Conservation (phyloP, 1,140 invertebrate genomes). For the Nasonia longicornis region DNA sequence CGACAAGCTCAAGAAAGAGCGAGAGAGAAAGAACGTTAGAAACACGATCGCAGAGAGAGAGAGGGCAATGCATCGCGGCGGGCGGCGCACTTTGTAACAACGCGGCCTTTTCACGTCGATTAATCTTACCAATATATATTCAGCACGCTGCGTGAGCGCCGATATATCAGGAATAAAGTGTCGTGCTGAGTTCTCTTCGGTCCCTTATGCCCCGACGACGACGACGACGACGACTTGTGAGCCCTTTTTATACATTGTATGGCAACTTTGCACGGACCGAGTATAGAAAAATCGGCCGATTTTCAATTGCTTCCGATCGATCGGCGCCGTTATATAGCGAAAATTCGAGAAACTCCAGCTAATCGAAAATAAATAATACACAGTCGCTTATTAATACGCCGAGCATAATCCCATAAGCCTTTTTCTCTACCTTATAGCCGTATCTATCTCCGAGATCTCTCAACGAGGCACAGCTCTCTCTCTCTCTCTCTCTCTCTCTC, state of each 20-base stretch:
- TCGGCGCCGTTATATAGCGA: too few relatives aligned
- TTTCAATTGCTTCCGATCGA: too few relatives aligned
- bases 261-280: neutral
- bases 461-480: neutral
- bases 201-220: slow-evolving; percentile 42
- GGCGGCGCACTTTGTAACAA: slow-evolving; percentile 70
- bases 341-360: too few relatives aligned
- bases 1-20: neutral
- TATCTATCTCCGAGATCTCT: neutral
- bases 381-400: neutral
- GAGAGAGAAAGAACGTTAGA: slow-evolving; percentile 30
- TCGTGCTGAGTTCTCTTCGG: slow-evolving; percentile 59
- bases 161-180: slow-evolving; percentile 66
- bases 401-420: neutral
- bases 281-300: too few relatives aligned
- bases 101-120: slow-evolving; percentile 65
- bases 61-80: slow-evolving; percentile 66
- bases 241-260: neutral
- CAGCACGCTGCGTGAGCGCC: slow-evolving; percentile 56
- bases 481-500: too few relatives aligned
- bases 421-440: neutral
- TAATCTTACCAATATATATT: slow-evolving; percentile 69
- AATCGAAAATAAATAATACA: too few relatives aligned
- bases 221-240: neutral
- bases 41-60: slow-evolving; percentile 30